Evolutionary conservation across 2,888 invertebrate genomes (phyloP).

Genomic region (Heliconius aoede): DNA sequence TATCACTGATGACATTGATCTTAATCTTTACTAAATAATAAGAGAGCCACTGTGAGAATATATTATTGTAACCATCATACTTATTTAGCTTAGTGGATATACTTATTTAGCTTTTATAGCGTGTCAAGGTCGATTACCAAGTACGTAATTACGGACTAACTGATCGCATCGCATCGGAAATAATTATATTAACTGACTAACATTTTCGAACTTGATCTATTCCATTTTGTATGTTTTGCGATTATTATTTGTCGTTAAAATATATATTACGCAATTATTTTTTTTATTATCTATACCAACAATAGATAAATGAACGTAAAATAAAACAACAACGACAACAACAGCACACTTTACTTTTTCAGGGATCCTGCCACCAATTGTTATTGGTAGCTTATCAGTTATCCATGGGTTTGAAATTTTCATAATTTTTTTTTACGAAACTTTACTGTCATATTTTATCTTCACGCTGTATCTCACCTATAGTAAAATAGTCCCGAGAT

Average conservation of each 20-base stretch:
- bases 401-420: neutral
- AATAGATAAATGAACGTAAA: neutral
- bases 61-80: too few relatives aligned
- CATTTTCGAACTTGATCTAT: neutral
- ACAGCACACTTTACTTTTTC: too few relatives aligned
- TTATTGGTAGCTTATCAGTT: neutral
- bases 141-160: neutral
- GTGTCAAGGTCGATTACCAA: slow-evolving; percentile 22
- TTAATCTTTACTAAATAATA: neutral
- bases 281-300: neutral
- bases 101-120: neutral
- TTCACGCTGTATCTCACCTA: neutral
- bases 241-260: neutral
- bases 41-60: neutral
- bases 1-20: neutral
- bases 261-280: too few relatives aligned
- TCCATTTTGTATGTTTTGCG: neutral
- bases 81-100: too few relatives aligned
- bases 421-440: neutral
- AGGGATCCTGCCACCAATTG: neutral
- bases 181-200: neutral
- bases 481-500: too few relatives aligned
- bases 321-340: too few relatives aligned
- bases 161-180: neutral
- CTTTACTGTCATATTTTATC: neutral